These are phyloP conservation scores for Peromyscus maniculatus DNA, from an alignment of 2,113 vertebrate genomes.

Conservation along the genomic window DNA sequence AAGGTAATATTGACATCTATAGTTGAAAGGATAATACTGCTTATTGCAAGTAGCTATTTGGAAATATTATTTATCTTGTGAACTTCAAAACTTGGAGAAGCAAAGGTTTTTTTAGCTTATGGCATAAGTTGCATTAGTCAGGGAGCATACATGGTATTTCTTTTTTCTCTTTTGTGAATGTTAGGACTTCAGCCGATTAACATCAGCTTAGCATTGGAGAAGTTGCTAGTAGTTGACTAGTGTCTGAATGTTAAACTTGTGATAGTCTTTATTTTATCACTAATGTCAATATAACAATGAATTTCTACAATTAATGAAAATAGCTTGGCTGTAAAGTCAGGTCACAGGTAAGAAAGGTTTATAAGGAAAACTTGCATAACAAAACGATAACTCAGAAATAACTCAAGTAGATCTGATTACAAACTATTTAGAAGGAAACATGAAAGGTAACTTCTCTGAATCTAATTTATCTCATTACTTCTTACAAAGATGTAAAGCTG, in stretches of 20 bases:
- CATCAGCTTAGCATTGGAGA: background rate
- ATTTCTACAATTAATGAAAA: slow-evolving; percentile 2
- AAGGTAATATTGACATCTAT: background rate
- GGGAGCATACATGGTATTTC: background rate
- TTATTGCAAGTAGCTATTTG: background rate
- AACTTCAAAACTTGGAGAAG: background rate
- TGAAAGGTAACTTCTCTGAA: background rate
- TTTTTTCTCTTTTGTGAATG: slow-evolving; percentile 30
- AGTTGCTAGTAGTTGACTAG: background rate
- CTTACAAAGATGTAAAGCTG: background rate
- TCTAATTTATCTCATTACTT: background rate
- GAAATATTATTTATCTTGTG: background rate
- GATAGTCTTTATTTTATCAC: background rate
- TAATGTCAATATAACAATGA: background rate
- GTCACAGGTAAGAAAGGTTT: background rate
- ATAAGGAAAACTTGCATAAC: background rate
- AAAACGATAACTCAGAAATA: background rate
- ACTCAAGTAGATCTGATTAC: background rate
- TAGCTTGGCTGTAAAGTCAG: background rate
- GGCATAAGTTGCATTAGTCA: slow-evolving; percentile 25
- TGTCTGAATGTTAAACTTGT: background rate
- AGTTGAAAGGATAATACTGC: background rate
- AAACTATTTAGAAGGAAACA: slow-evolving; percentile 14
- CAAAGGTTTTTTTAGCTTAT: slow-evolving; percentile 32
- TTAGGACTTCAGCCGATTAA: background rate